Evolutionary conservation across 2,888 invertebrate genomes (phyloP).

Genomic region (Synergus japonicus): DNA sequence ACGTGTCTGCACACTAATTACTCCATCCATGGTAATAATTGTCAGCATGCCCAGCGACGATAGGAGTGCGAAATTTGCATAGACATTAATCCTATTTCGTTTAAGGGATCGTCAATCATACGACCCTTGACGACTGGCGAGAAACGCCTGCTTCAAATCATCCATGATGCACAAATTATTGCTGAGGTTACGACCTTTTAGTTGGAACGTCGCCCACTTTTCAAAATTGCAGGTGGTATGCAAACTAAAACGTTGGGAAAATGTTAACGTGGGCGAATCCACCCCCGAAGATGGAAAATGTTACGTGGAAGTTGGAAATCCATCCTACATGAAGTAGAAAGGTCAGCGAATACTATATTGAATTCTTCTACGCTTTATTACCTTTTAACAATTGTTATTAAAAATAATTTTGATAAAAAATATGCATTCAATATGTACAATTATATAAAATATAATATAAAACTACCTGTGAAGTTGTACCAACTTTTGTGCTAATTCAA

Average conservation of each 20-base stretch:
- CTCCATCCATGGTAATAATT: slow-evolving; percentile 61
- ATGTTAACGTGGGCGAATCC: not conserved
- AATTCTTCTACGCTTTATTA: too few species aligned
- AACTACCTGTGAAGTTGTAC: too few species aligned
- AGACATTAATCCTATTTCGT: slow-evolving; percentile 66
- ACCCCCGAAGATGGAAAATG: not conserved
- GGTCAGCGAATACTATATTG: too few species aligned
- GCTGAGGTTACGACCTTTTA: slow-evolving; percentile 48
- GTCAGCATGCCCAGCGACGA: slow-evolving; percentile 45
- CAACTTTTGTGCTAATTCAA: too few species aligned
- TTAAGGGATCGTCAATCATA: slow-evolving; percentile 69
- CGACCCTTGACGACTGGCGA: slow-evolving; percentile 46
- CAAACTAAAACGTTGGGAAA: not conserved
- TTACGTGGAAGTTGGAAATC: not conserved
- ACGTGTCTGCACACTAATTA: slow-evolving; percentile 52
- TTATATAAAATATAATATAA: too few species aligned
- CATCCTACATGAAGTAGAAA: not conserved
- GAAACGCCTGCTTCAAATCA: slow-evolving; percentile 55
- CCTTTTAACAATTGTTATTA: too few species aligned
- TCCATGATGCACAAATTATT: slow-evolving; percentile 53
- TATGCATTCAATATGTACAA: too few species aligned
- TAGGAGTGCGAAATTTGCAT: slow-evolving; percentile 60
- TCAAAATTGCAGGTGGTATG: not conserved
- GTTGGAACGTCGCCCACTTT: slow-evolving; percentile 42
- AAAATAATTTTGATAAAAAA: too few species aligned